Conservation (phyloP, 2,113 vertebrate species). For the Alligator mississippiensis region DNA sequence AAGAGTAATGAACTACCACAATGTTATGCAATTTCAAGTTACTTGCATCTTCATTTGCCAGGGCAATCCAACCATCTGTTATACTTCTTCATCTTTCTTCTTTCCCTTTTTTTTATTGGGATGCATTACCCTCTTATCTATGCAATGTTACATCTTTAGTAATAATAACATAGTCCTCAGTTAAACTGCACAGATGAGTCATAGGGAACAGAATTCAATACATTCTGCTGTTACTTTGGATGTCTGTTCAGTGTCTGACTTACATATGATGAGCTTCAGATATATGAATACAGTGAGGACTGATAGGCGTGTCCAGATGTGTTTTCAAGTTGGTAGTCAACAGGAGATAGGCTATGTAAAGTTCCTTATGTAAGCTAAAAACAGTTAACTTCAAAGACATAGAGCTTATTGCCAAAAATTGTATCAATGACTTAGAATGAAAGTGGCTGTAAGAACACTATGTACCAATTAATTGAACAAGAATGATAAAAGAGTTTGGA, state of each 20-base stretch:
- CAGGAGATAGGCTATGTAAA: neutral
- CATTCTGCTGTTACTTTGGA: neutral
- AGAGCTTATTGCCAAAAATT: neutral
- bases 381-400: neutral
- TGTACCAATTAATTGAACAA: neutral
- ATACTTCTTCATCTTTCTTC: neutral
- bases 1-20: slow-evolving; percentile 42
- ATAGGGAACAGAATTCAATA: neutral
- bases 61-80: slow-evolving; percentile 26
- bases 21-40: slow-evolving; percentile 34
- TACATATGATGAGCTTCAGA: neutral
- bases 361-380: neutral
- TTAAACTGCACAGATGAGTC: neutral
- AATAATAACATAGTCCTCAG: neutral
- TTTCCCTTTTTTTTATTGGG: neutral
- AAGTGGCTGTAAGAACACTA: neutral
- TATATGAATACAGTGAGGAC: neutral
- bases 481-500: neutral
- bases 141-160: neutral
- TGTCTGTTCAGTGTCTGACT: neutral
- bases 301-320: neutral
- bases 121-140: neutral
- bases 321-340: neutral
- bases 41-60: slow-evolving; percentile 47
- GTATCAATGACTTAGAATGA: neutral